A percentile compares a stretch with the other conserved stretches of the same genome.
Conservation (phyloP, 2,113 vertebrate species). For the Vombatus ursinus region DNA sequence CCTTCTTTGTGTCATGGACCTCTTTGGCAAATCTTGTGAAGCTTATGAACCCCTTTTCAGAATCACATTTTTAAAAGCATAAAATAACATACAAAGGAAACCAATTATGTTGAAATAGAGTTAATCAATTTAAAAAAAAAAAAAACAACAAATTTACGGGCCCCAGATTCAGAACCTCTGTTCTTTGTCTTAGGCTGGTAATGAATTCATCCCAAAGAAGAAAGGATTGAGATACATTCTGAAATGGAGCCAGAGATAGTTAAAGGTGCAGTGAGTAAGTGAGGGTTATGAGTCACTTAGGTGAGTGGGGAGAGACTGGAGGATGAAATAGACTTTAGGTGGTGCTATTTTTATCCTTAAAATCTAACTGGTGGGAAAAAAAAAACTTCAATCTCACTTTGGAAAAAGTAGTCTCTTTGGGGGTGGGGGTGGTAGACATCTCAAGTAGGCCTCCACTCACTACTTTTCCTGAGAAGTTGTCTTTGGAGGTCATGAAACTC, state of each 20-base stretch:
- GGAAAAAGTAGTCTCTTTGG: background rate
- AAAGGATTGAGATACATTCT: background rate
- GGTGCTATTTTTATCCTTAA: constrained; percentile 18
- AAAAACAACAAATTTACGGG: background rate
- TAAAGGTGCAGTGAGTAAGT: background rate
- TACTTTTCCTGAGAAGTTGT: constrained; percentile 15
- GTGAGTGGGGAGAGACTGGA: background rate
- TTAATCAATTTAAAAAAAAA: background rate
- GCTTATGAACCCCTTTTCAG: background rate
- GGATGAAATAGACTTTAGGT: background rate
- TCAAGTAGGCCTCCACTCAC: constrained; percentile 21
- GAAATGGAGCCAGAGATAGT: constrained; percentile 3
- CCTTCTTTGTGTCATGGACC: background rate
- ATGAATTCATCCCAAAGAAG: background rate
- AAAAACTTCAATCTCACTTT: constrained; percentile 37
- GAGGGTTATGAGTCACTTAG: constrained; percentile 31
- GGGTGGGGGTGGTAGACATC: background rate
- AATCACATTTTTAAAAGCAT: background rate
- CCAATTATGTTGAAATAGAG: background rate
- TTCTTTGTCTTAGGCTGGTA: background rate
- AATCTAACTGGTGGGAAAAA: constrained; percentile 33
- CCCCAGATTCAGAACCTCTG: background rate
- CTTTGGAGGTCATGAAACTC: constrained; percentile 26
- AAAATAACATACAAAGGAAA: background rate
- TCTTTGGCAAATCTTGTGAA: background rate